phyloP scores from a whole-genome alignment of 1,140 invertebrate species.

The Melanaphis sacchari region DNA sequence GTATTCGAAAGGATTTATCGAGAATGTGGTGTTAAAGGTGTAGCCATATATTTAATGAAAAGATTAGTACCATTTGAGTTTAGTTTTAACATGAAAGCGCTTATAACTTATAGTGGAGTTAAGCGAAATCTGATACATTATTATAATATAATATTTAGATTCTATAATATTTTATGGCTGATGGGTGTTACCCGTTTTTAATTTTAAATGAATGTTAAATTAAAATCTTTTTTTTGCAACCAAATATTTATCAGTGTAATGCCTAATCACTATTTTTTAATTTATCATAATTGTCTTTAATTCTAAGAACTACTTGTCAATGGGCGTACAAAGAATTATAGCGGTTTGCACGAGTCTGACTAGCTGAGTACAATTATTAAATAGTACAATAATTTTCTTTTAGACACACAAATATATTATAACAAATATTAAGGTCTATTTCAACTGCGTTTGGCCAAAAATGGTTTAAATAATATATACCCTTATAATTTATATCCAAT shows the following conservation, averaged over 20 bases:
- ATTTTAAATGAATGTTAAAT: background rate
- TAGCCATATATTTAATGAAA: too few relatives aligned
- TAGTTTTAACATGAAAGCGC: too few relatives aligned
- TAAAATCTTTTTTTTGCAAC: background rate
- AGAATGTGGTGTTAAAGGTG: too few relatives aligned
- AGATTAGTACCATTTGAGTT: too few relatives aligned
- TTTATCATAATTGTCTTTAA: background rate
- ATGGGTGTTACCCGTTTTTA: background rate
- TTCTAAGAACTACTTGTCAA: background rate
- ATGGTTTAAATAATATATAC: background rate
- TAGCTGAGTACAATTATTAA: background rate
- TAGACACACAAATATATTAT: background rate
- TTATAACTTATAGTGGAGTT: too few relatives aligned
- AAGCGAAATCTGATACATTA: too few relatives aligned
- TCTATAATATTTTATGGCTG: background rate
- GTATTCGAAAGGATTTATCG: too few relatives aligned
- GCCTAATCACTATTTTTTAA: background rate
- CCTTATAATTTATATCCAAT: slow-evolving; percentile 36
- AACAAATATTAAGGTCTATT: background rate
- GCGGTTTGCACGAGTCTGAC: background rate
- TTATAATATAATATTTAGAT: background rate
- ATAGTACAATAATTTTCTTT: background rate
- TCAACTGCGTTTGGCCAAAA: slow-evolving; percentile 28
- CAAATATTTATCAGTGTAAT: background rate
- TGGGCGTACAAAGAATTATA: background rate